phyloP scores from a whole-genome alignment of 2,888 invertebrate species.

The Corythucha ciliata region DNA sequence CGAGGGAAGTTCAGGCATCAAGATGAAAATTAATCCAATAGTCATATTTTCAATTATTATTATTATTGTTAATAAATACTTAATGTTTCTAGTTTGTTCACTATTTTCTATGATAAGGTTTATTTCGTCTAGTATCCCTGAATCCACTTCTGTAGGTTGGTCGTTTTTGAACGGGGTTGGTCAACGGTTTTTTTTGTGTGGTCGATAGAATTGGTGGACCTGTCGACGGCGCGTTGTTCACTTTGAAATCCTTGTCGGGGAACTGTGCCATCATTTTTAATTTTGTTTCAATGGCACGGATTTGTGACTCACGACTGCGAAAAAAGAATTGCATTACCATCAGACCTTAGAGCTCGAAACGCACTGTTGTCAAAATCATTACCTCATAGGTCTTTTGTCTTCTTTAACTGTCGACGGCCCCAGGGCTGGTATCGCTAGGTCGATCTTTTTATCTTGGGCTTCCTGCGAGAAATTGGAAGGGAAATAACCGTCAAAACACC shows the following conservation, averaged over 20 bases:
- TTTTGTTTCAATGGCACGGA: slow-evolving; percentile 81
- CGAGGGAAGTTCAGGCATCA: slow-evolving; percentile 62
- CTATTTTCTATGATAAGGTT: neutral
- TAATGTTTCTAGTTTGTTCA: neutral
- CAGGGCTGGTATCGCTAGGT: slow-evolving; percentile 4
- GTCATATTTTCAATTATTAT: neutral
- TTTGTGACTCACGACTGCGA: slow-evolving; percentile 63
- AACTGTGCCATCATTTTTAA: slow-evolving; percentile 62
- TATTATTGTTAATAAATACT: neutral
- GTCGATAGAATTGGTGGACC: no score
- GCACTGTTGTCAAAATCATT: neutral
- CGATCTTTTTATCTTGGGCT: neutral
- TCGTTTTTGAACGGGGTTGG: no score
- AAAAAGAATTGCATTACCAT: no score
- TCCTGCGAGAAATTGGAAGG: neutral
- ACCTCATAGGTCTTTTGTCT: neutral
- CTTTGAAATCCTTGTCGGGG: slow-evolving; percentile 21
- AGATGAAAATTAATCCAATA: slow-evolving; percentile 21
- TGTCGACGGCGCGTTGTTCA: slow-evolving; percentile 25
- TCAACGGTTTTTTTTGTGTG: no score
- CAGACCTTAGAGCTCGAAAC: no score
- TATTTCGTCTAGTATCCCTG: no score
- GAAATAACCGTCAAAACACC: neutral
- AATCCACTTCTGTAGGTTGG: no score
- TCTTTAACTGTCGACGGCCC: neutral